Evolutionary conservation across 64 coral and sea anemone species (phyloP), one percentile per base, ranked within the genome.

Genomic region (Dendrophyllia cribrosa): DNA sequence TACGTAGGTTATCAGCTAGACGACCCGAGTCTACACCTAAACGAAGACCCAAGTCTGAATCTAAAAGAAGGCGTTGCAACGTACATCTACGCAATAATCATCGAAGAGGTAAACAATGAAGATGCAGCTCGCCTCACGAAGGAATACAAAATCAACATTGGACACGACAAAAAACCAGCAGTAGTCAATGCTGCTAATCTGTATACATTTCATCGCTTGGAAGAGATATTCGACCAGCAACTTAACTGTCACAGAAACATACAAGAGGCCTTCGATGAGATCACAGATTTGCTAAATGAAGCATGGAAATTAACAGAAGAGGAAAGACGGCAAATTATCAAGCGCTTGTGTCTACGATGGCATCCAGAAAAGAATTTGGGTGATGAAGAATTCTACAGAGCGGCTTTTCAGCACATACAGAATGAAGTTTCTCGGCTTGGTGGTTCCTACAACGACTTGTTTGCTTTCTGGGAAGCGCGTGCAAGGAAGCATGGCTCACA

Each of bases 291-390:
- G 6, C 70, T 95, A n/a, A 61, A 91, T 34, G 83, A 88, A 26
- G 89, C 94, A 21, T 95, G 89, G 89, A 80, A 50, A 79, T 82
- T 66, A 26, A 82, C 94, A 13, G 7, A 88, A 88, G 89, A 92
- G 12, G 59, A 73, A 26, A 60, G 17, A 65, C 86, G 23, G 43
- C 86, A 92, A 49, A 91, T 95, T 51, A 26, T 91, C 2, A 95
- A 67, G 67, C 82, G 94, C 11, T 74, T 95, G 0, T 92, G 14
- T 83, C 83, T 95, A 34, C 19, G 22, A 3, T 95, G 94, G 94
- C 94, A 95, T 67, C 94, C 94, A 74, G 66, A 88, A 19, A 95
- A 95, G 66, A 92, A 95, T 26, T 58, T 76, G 6, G 94, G 84
- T 51, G 81, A 91, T 75, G 89, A 91, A 58, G 74, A 91, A 16